phyloP scores from a whole-genome alignment of 2,797 vertebrate genomes.

The Enteromius fasciolatus region DNA sequence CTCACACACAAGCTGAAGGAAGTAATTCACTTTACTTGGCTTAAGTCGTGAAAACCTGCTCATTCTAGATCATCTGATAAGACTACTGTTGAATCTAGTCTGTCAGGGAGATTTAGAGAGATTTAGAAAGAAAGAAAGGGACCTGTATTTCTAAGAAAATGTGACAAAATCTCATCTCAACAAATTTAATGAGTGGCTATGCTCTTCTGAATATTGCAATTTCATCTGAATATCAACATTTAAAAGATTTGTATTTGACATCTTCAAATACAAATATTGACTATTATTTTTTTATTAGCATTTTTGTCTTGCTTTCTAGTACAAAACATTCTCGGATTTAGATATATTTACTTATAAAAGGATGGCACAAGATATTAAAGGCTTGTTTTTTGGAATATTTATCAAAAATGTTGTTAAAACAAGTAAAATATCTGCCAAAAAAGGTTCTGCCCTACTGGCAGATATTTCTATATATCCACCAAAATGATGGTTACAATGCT shows the following conservation, averaged over 20 bases:
- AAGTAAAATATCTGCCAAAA: not conserved
- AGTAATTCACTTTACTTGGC: constrained; percentile 70
- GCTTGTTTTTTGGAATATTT: not conserved
- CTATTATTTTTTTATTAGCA: not conserved
- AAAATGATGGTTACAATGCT: not conserved
- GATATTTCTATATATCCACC: not conserved
- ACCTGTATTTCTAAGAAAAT: not conserved
- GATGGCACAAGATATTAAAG: not conserved
- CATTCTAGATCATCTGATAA: constrained; percentile 66
- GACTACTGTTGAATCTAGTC: constrained; percentile 51
- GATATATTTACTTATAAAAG: too few relatives aligned
- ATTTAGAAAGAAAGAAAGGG: not conserved
- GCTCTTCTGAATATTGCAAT: not conserved
- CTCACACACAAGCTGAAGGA: constrained; percentile 76
- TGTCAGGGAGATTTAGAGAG: constrained; percentile 25
- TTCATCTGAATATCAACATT: not conserved
- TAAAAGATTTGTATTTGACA: not conserved
- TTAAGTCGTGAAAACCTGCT: constrained; percentile 70
- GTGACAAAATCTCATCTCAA: not conserved
- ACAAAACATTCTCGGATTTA: not conserved
- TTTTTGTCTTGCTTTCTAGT: not conserved
- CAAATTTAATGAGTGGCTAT: not conserved
- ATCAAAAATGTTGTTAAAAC: not conserved
- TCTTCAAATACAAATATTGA: not conserved
- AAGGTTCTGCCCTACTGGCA: not conserved